Evolutionary conservation across 2,888 invertebrate genomes (phyloP), one percentile per base, ranked within the genome.

Genomic region (Brassicogethes aeneus): DNA sequence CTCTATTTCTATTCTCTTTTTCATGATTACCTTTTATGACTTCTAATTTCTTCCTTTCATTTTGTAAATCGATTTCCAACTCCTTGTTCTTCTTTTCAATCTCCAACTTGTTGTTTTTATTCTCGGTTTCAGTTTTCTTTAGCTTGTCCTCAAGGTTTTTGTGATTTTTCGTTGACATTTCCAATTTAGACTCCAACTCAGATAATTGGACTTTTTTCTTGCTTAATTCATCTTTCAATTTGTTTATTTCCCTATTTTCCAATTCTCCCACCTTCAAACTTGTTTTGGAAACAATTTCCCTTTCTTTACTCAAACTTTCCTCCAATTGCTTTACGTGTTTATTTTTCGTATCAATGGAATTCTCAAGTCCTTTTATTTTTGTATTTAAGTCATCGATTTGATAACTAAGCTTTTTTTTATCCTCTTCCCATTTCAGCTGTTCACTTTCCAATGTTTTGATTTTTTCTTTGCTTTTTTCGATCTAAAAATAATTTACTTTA

Each of bases 1-100:
- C 89, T 58, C 80, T 83, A 52, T 82, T 80, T 56, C 84, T 82
- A 43, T 81, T 72, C 55, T 91, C 86, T 58, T 80, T 82, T 46
- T 88, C 86, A 37, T 80, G 75, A 29, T 75, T 72, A n/a, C 70
- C 55, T 56, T 82, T 83, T 54, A 77, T 71, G 45, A 82, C 74
- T 39, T 85, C 84, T 16, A 77, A 54, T 53, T 79, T 76, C 60
- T 83, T 85, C 41, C 76, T 75, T 55, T 81, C 78, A 45, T 76
- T 75, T 76, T 62, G 60, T 37, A 68, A 51, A 45, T 66, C 62
- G 17, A 56, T 57, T 45, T 66, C 61, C 36, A 66, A 46, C 42
- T 64, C 62, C 42, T 59, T 55, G 5, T 51, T 48, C 60, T 80
- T 82, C 34, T 73, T 75, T 59, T 82, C 79, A 66, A 80, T 74